Evolutionary conservation across 2,797 vertebrate species (phyloP).

Genomic region (Parotocinclus haroldoi): DNA sequence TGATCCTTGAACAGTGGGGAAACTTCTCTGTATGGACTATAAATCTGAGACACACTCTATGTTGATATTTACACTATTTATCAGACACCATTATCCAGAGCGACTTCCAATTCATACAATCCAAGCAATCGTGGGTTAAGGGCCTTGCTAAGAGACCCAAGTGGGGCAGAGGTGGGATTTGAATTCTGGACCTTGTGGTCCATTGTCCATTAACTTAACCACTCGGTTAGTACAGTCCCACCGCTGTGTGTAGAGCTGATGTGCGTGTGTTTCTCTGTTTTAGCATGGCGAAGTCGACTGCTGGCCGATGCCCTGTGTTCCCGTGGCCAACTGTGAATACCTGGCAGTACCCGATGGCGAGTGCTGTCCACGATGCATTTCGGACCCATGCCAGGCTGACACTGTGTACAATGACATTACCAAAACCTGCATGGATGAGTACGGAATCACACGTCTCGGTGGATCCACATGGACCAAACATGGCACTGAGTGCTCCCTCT

Average conservation of each 20-base stretch:
- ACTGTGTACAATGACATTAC: constrained; percentile 80
- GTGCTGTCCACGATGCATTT: constrained; percentile 78
- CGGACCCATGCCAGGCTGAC: constrained; percentile 81
- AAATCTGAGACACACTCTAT: neutral
- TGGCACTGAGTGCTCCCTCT: constrained; percentile 81
- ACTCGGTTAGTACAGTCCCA: too few species aligned
- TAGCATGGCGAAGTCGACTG: constrained; percentile 85
- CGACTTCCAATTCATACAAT: too few species aligned
- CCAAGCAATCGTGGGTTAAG: too few species aligned
- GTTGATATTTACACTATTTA: too few species aligned
- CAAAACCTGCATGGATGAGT: constrained; percentile 82
- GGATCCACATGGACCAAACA: constrained; percentile 86
- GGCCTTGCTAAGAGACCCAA: too few species aligned
- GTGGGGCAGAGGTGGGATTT: too few species aligned
- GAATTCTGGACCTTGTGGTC: too few species aligned
- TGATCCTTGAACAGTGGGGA: neutral
- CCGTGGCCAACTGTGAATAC: constrained; percentile 79
- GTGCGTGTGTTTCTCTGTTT: constrained; percentile 24
- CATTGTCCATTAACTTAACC: too few species aligned
- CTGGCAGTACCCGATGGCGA: constrained; percentile 76
- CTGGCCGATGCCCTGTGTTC: constrained; percentile 78
- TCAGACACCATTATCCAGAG: too few species aligned
- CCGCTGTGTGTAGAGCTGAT: neutral
- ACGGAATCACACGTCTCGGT: constrained; percentile 77
- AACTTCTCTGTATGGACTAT: neutral